phyloP scores from a whole-genome alignment of 1,140 invertebrate species.

The Pogonus chalceus region DNA sequence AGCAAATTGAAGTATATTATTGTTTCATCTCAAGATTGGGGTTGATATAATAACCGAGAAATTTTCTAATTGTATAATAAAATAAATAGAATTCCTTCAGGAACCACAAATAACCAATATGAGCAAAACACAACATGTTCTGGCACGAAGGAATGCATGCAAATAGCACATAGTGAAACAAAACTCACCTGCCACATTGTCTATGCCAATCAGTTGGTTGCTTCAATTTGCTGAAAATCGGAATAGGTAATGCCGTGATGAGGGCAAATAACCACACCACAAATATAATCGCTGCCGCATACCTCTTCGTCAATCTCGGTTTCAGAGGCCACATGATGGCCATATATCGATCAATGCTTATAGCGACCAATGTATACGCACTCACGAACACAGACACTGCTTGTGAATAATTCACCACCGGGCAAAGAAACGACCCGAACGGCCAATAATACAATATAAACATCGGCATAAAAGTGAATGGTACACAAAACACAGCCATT shows the following conservation, averaged over 20 bases:
- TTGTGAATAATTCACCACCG: conserved; percentile 66
- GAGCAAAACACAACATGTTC: too few species aligned
- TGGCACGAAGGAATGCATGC: neutral
- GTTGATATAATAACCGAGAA: too few species aligned
- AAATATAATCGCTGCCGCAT: conserved; percentile 54
- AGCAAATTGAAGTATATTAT: too few species aligned
- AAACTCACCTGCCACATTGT: conserved; percentile 51
- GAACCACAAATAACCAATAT: too few species aligned
- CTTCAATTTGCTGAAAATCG: conserved; percentile 51
- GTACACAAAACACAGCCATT: conserved; percentile 78
- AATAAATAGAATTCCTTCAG: too few species aligned
- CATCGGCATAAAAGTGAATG: conserved; percentile 69
- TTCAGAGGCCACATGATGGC: conserved; percentile 80
- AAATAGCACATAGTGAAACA: conserved; percentile 4
- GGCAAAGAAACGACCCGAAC: conserved; percentile 66
- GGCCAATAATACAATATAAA: conserved; percentile 73
- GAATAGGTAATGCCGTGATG: conserved; percentile 70
- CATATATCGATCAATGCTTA: conserved; percentile 77
- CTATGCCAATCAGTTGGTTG: conserved; percentile 48
- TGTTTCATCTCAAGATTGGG: too few species aligned
- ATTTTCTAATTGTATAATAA: too few species aligned
- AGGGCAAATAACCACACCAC: conserved; percentile 70
- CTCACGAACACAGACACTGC: conserved; percentile 73
- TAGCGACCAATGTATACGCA: conserved; percentile 75
- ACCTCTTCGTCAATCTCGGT: conserved; percentile 63